Base-by-base conservation (phyloP, 2,888 invertebrate species). In the Teinopalpus imperialis region DNA sequence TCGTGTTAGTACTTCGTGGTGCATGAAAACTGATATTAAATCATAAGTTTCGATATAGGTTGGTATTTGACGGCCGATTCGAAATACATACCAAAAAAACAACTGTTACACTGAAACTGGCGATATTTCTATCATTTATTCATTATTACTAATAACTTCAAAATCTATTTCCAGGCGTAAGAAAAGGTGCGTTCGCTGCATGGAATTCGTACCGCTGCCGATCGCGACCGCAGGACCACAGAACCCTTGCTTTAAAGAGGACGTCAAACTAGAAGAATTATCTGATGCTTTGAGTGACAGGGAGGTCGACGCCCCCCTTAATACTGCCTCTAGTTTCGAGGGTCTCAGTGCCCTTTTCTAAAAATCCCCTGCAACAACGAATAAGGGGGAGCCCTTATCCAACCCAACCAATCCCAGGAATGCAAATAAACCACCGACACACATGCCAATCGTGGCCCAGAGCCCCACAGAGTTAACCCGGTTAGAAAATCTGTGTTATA, bases 111-210 rank as follows among this genome's bases (percentile, higher is more conserved):
- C n/a, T n/a, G n/a, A n/a, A n/a, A n/a, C n/a, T n/a, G n/a, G n/a
- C n/a, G n/a, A n/a, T n/a, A n/a, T n/a, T n/a, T n/a, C n/a, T n/a
- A n/a, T n/a, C n/a, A n/a, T n/a, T n/a, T n/a, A n/a, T n/a, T n/a
- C n/a, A n/a, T n/a, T n/a, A n/a, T n/a, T n/a, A n/a, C n/a, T n/a
- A n/a, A n/a, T n/a, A n/a, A n/a, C n/a, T n/a, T 5, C 5, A 21
- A 30, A 29, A 40, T 2, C 9, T 36, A 10, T 13, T 91, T 90
- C 2, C 91, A 97, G 97, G 91, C 96, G 97, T 91, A 97, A 97
- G 93, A 97, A 97, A 90, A 97, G 97, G 90, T 97, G 97, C 91
- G 95, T 97, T 74, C 95, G 97, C 63, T 97, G 97, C 90, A 94
- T 97, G 94, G 97, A 97, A 90, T 93, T 94, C 66, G 94, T 93